Percentiles rank a stretch among this genome's conserved stretches.
phyloP scores from a whole-genome alignment of 2,888 invertebrate genomes.

The Cosmopolites sordidus region DNA sequence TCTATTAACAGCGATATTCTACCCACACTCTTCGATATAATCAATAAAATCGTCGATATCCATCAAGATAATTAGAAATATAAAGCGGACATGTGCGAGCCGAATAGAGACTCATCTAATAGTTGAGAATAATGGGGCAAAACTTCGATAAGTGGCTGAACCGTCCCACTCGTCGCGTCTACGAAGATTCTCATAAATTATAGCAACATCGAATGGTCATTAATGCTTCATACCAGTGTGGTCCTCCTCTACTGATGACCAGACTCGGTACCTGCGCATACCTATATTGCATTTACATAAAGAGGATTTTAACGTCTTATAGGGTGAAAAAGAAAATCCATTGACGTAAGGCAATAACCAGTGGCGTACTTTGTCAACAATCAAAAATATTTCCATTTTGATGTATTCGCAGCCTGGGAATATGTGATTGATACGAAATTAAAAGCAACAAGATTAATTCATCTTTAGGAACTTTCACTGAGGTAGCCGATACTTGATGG shows the following conservation, averaged over 20 bases:
- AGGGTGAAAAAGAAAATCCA: background rate
- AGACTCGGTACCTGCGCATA: background rate
- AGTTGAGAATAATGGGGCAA: slow-evolving; percentile 8
- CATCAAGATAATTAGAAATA: no score
- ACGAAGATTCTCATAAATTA: slow-evolving; percentile 42
- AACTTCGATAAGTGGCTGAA: background rate
- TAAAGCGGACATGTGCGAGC: no score
- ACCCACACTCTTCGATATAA: no score
- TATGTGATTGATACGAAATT: no score
- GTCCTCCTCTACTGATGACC: slow-evolving; percentile 22
- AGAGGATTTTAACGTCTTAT: background rate
- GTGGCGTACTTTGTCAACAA: background rate
- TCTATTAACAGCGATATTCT: no score
- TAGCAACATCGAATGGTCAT: slow-evolving; percentile 49
- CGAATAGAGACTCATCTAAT: background rate
- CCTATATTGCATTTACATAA: slow-evolving; percentile 4
- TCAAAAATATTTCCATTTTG: no score
- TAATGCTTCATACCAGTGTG: slow-evolving; percentile 42
- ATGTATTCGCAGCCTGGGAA: no score
- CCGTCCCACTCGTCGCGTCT: slow-evolving; percentile 8
- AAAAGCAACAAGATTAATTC: no score
- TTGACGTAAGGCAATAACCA: background rate
- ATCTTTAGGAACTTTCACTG: no score
- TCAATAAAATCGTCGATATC: no score
- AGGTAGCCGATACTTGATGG: no score